These are phyloP conservation scores for Percopsis transmontana DNA, from an alignment of 2,113 vertebrate species.

Conservation along the genomic window DNA sequence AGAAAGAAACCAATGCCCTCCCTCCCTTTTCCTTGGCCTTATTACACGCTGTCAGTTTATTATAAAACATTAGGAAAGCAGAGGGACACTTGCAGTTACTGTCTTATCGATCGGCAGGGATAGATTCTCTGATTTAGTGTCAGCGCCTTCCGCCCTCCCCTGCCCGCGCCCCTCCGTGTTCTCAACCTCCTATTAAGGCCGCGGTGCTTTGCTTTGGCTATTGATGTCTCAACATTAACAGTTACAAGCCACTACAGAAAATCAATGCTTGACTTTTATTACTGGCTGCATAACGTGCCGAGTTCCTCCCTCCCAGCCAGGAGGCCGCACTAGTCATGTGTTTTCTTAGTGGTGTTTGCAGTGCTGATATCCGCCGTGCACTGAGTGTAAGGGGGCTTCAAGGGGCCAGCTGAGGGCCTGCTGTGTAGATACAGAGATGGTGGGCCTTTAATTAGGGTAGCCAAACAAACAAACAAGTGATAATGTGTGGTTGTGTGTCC, in stretches of 20 bases:
- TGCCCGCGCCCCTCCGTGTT: conserved; percentile 58
- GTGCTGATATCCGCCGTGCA: conserved; percentile 68
- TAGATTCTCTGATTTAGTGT: conserved; percentile 92
- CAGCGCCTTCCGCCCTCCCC: conserved; percentile 66
- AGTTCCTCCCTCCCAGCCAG: conserved; percentile 46
- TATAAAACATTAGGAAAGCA: conserved; percentile 87
- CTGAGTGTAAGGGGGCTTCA: conserved; percentile 30
- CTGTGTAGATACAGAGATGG: conserved; percentile 10
- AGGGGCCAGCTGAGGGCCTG: conserved; percentile 26
- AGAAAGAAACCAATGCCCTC: conserved; percentile 52
- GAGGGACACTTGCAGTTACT: conserved; percentile 88
- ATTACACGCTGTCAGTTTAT: conserved; percentile 86
- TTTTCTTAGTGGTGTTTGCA: conserved; percentile 76
- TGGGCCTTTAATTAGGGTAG: conserved; percentile 20
- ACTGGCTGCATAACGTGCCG: conserved; percentile 81
- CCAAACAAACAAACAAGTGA: conserved; percentile 33
- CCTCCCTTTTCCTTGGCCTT: conserved; percentile 73
- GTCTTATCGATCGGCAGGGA: conserved; percentile 87
- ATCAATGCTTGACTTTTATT: conserved; percentile 98
- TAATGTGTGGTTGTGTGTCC: neutral
- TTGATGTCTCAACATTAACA: conserved; percentile 99
- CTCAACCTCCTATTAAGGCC: conserved; percentile 90
- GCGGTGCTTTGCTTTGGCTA: conserved; percentile 93
- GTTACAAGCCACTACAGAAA: conserved; percentile 99
- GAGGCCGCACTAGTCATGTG: conserved; percentile 63